These are phyloP conservation scores for Pseudococcus viburni DNA, from an alignment of 2,888 invertebrate genomes.

Conservation along the genomic window DNA sequence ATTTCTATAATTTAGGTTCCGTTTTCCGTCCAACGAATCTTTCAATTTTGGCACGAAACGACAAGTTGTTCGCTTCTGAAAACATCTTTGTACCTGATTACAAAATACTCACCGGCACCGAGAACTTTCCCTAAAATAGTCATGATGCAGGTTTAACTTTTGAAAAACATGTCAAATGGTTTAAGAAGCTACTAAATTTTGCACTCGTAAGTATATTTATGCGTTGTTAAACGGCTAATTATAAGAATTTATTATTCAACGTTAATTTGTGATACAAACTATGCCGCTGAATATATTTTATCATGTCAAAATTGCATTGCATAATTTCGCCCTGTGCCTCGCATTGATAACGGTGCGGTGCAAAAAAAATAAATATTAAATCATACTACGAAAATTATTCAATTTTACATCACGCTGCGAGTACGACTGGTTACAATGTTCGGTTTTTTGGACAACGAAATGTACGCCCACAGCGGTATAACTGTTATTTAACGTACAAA, in stretches of 20 bases:
- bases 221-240: neutral
- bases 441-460: conserved; percentile 34
- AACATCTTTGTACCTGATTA: neutral
- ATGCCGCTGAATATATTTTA: conserved; percentile 38
- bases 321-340: conserved; percentile 33
- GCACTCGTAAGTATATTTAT: neutral
- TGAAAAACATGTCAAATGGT: conserved; percentile 7
- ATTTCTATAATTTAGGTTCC: conserved; percentile 7
- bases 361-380: conserved; percentile 48
- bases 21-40: neutral
- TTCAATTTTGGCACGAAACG: neutral
- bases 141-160: neutral
- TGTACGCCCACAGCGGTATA: conserved; percentile 8
- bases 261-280: neutral
- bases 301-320: conserved; percentile 40
- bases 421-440: conserved; percentile 42
- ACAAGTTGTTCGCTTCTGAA: neutral
- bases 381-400: conserved; percentile 44
- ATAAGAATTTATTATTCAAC: conserved; percentile 16
- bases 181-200: conserved; percentile 45
- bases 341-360: conserved; percentile 19
- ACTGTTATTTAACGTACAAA: conserved; percentile 50
- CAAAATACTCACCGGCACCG: neutral
- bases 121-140: conserved; percentile 21
- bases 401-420: conserved; percentile 50